Base-by-base conservation (phyloP, 2,113 vertebrate species). In the Cephalopholis sonnerati region DNA sequence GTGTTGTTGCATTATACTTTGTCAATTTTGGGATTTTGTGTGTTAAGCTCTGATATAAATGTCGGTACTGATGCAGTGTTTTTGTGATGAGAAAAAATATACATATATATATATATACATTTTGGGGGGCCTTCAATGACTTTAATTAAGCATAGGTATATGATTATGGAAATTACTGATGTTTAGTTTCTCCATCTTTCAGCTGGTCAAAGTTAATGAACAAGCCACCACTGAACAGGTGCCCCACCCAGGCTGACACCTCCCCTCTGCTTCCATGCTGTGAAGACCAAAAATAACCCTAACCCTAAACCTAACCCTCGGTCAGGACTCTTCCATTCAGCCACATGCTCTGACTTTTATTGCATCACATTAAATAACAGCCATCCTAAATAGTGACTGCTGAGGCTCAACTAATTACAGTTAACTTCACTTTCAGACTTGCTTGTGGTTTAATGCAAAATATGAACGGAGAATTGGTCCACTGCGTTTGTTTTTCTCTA, bases 381-480 rank as follows among this genome's bases (percentile, higher is more conserved):
- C 16, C 24, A 12, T 27, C 22, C 2, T 44, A 29, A 46, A 48
- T 1, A n/a, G n/a, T 11, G 50, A 41, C 29, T 64, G 24, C 17
- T 1, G 12, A 44, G 3, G 7, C 4, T 39, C 4, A 22, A 12
- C 58, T 57, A 48, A 68, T 65, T 54, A 66, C 20, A 48, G n/a
- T 44, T 36, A 41, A 70, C 22, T 53, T 74, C 18, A 59, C 10
- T 74, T 46, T 61, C 8, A 24, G 3, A 53, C 39, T 48, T 61
- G 58, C 39, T 41, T 64, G 51, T 64, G 29, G 59, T 79, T 50
- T 50, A 51, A 63, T 53, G 58, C 3, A 57, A 81, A 70, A 79
- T 71, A 51, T 65, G 39, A 71, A 51, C 7, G 15, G 50, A 64
- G 29, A 78, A 57, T 29, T 53, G 12, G n/a, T 68, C 16, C 54